Conservation (phyloP, 1,140 invertebrate genomes). For the Pseudomyrmex pallidus region DNA sequence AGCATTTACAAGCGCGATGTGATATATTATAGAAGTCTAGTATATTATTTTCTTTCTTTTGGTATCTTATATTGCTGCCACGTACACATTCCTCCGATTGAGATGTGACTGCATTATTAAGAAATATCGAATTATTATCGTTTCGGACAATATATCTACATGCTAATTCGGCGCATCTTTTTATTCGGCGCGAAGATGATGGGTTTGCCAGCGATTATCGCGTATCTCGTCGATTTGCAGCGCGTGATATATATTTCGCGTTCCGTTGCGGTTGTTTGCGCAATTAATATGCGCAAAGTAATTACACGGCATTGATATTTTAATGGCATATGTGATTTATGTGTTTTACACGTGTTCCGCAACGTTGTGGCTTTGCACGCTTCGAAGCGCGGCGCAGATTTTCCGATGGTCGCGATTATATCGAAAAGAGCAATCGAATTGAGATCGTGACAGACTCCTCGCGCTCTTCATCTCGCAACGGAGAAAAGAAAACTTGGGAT, state of each 20-base stretch:
- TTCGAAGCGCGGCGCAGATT: neutral
- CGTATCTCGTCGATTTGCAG: neutral
- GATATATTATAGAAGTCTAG: slow-evolving; percentile 48
- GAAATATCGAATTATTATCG: slow-evolving; percentile 12
- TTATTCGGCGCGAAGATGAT: slow-evolving; percentile 13
- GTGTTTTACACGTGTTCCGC: neutral
- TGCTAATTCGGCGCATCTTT: neutral
- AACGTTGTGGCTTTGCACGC: slow-evolving; percentile 6
- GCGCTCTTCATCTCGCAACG: neutral
- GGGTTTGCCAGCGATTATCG: neutral
- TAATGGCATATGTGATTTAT: neutral
- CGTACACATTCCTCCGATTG: neutral
- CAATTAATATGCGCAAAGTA: neutral
- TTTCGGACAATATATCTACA: neutral
- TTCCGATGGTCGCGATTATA: slow-evolving; percentile 6
- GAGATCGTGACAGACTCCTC: neutral
- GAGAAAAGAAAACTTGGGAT: neutral
- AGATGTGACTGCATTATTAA: neutral
- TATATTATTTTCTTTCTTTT: slow-evolving; percentile 9
- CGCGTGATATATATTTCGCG: neutral
- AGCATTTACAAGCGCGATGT: slow-evolving; percentile 78
- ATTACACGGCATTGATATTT: slow-evolving; percentile 32
- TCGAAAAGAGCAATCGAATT: neutral
- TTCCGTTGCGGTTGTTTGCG: slow-evolving; percentile 3
- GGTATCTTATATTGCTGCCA: neutral